Evolutionary conservation across 2,797 vertebrate genomes (phyloP).

Genomic region (Mus minutoides): DNA sequence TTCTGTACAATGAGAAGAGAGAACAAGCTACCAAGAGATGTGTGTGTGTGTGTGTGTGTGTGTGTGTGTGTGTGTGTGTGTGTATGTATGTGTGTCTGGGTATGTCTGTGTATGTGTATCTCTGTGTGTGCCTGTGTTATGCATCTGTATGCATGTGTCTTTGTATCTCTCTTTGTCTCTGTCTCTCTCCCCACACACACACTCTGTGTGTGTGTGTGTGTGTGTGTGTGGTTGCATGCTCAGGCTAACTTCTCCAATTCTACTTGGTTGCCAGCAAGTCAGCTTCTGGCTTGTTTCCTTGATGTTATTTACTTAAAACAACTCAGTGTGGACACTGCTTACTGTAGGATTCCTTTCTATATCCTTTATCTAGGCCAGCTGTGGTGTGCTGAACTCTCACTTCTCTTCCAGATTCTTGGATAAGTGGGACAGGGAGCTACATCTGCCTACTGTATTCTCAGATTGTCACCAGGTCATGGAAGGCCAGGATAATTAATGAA

Average conservation of each 20-base stretch:
- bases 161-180: background rate
- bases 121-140: background rate
- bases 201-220: background rate
- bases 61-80: background rate
- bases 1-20: background rate
- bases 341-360: background rate
- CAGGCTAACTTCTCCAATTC: background rate
- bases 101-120: background rate
- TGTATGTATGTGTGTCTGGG: background rate
- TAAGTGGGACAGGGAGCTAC: background rate
- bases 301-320: background rate
- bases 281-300: background rate
- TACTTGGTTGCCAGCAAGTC: background rate
- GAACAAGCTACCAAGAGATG: background rate
- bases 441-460: background rate
- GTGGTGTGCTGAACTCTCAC: background rate
- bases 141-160: background rate
- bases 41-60: background rate
- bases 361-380: background rate
- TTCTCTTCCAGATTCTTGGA: background rate
- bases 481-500: background rate
- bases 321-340: background rate
- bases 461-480: background rate
- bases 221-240: background rate
- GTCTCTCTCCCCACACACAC: no score